phyloP scores from a whole-genome alignment of 2,113 vertebrate species.

The Plestiodon gilberti region DNA sequence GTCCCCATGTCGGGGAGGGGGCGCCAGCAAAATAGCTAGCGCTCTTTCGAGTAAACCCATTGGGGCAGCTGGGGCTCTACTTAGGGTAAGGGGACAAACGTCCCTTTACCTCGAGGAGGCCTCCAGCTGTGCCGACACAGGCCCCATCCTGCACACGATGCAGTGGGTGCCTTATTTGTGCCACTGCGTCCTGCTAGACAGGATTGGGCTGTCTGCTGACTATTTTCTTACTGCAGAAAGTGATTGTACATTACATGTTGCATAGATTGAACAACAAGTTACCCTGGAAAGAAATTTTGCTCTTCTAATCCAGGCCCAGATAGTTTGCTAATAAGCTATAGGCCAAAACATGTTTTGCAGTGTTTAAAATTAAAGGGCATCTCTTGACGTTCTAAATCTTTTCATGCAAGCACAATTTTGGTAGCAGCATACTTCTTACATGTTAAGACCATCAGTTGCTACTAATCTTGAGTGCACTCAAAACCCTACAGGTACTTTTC shows the following conservation, averaged over 20 bases:
- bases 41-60: no score
- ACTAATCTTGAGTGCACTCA: background rate
- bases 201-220: no score
- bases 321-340: background rate
- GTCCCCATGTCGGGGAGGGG: no score
- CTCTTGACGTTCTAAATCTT: background rate
- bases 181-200: no score
- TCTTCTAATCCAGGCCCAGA: background rate
- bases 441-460: background rate
- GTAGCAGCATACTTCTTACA: background rate
- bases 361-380: background rate
- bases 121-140: no score
- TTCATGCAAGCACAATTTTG: background rate
- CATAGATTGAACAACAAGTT: background rate
- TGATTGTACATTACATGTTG: background rate
- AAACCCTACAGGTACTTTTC: background rate
- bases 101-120: no score
- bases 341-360: background rate
- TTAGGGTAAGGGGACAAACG: no score
- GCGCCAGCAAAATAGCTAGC: no score
- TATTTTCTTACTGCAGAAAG: background rate
- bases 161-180: no score
- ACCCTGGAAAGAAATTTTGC: background rate
- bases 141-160: no score
- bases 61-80: no score